Evolutionary conservation across 2,888 invertebrate species (phyloP).

Genomic region (Drosophila planitibia): DNA sequence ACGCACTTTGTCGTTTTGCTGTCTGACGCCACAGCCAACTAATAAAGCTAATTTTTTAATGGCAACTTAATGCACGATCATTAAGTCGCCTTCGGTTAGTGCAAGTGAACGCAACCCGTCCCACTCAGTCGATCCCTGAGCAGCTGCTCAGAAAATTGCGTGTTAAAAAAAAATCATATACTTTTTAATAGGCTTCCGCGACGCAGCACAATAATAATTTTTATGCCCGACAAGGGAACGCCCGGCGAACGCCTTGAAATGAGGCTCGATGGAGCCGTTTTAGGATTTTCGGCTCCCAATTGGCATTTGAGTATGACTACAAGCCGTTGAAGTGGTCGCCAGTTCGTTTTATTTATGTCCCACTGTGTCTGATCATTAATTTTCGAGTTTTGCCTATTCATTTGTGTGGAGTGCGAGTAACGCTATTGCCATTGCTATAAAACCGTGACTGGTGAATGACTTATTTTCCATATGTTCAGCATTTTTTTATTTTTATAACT

Average conservation of each 20-base stretch:
- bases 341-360: constrained; percentile 29
- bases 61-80: constrained; percentile 75
- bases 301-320: constrained; percentile 18
- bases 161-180: constrained; percentile 58
- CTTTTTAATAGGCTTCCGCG: constrained; percentile 60
- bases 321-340: constrained; percentile 35
- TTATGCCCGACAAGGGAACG: constrained; percentile 55
- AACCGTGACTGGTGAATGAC: neutral
- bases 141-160: constrained; percentile 43
- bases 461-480: constrained; percentile 7
- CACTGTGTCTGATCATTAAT: constrained; percentile 45
- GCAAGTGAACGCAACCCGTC: neutral
- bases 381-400: constrained; percentile 5
- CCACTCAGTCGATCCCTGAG: neutral
- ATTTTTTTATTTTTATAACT: neutral
- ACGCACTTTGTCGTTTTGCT: constrained; percentile 18
- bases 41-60: constrained; percentile 75
- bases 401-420: neutral
- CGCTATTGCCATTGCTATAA: neutral
- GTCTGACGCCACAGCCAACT: constrained; percentile 55
- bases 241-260: constrained; percentile 34
- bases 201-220: constrained; percentile 63
- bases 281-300: constrained; percentile 28
- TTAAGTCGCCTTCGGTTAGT: constrained; percentile 50
- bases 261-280: constrained; percentile 47